Conservation (phyloP, 2,888 invertebrate species). For the Cryptophagus acutangulus region DNA sequence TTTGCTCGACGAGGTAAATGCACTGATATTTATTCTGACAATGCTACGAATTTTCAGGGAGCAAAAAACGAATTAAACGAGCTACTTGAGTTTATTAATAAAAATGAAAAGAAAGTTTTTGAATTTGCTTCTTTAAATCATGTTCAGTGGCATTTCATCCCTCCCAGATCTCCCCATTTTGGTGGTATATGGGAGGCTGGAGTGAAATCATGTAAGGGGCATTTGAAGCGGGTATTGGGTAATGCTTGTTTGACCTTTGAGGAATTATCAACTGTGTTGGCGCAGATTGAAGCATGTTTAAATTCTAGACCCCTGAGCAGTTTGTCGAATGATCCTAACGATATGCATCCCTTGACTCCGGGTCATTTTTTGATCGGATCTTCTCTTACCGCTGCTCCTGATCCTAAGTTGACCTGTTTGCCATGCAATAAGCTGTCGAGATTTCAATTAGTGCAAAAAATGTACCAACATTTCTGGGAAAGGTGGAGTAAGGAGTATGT, state of each 20-base stretch:
- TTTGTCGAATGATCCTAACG: background rate
- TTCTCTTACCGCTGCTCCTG: too few species aligned
- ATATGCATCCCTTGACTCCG: background rate
- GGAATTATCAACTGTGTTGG: background rate
- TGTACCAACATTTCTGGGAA: too few species aligned
- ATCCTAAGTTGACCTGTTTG: too few species aligned
- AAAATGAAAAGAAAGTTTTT: background rate
- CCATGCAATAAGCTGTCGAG: too few species aligned
- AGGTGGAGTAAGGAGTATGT: too few species aligned
- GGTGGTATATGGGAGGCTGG: constrained; percentile 1
- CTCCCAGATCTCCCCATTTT: background rate
- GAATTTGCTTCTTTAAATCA: background rate
- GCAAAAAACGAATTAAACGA: background rate
- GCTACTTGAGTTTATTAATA: background rate
- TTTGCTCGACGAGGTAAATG: constrained; percentile 9
- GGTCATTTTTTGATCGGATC: background rate
- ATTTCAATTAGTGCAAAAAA: too few species aligned
- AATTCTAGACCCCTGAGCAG: background rate
- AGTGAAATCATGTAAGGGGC: background rate
- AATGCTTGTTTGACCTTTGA: background rate
- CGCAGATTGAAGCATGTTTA: background rate
- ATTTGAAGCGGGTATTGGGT: background rate
- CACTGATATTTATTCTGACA: constrained; percentile 6
- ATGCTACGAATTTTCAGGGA: constrained; percentile 16
- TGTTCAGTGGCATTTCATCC: background rate